These are phyloP conservation scores for Coendou prehensilis DNA, from an alignment of 2,797 vertebrate species.

Conservation along the genomic window DNA sequence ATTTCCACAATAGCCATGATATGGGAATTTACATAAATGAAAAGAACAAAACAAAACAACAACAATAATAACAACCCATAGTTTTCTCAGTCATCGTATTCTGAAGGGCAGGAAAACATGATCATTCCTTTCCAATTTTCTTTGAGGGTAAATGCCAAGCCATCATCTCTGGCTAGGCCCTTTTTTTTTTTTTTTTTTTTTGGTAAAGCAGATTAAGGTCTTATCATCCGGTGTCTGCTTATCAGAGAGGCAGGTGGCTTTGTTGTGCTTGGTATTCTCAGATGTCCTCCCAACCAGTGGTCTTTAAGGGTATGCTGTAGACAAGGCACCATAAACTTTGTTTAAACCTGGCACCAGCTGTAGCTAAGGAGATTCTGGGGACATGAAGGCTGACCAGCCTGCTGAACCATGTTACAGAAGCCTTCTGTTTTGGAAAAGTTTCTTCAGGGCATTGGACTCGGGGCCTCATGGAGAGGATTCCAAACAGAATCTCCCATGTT, in stretches of 20 bases:
- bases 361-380: slow-evolving; percentile 12
- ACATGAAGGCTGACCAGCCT: background rate
- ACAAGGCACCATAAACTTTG: background rate
- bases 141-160: background rate
- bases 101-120: background rate
- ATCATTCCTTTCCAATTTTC: background rate
- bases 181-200: background rate
- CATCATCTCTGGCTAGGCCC: background rate
- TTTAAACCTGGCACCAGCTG: background rate
- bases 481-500: background rate
- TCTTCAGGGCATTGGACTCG: background rate
- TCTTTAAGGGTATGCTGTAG: background rate
- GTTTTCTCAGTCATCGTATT: accelerated
- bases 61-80: background rate
- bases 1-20: background rate
- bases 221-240: background rate
- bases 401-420: background rate
- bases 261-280: background rate
- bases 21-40: accelerated
- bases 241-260: background rate
- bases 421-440: background rate
- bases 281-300: background rate
- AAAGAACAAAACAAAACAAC: background rate
- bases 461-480: background rate
- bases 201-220: slow-evolving; percentile 3